phyloP scores from a whole-genome alignment of 2,888 invertebrate genomes.

The Shargacucullia verbasci region DNA sequence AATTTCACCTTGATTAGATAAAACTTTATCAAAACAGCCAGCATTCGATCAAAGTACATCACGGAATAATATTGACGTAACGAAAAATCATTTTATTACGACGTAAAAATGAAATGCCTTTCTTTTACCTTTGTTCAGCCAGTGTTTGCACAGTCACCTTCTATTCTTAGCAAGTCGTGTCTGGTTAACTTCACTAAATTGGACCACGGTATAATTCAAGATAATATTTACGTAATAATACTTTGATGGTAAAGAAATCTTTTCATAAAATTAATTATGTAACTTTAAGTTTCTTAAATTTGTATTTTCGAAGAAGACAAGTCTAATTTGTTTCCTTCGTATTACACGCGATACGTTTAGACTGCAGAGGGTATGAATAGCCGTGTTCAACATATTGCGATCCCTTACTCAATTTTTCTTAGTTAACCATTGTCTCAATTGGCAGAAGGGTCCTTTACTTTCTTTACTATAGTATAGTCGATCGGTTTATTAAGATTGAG shows the following conservation, averaged over 20 bases:
- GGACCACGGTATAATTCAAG: conserved; percentile 48
- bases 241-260: conserved; percentile 18
- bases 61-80: conserved; percentile 56
- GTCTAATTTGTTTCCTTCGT: conserved; percentile 18
- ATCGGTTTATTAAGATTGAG: conserved; percentile 47
- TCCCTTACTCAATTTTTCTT: conserved; percentile 10
- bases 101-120: conserved; percentile 52
- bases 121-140: conserved; percentile 60
- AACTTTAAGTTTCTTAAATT: conserved; percentile 7
- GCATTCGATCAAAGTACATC: conserved; percentile 18
- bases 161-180: conserved; percentile 50
- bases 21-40: conserved; percentile 3
- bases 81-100: conserved; percentile 59
- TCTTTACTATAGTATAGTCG: conserved; percentile 42
- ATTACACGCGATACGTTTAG: conserved; percentile 15
- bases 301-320: conserved; percentile 27
- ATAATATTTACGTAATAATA: conserved; percentile 46
- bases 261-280: conserved; percentile 8
- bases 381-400: conserved; percentile 2
- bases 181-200: conserved; percentile 55
- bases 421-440: conserved; percentile 29
- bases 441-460: conserved; percentile 14
- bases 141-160: conserved; percentile 63
- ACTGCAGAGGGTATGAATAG: conserved; percentile 7
- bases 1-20: conserved; percentile 12